These are phyloP conservation scores for Andricus quercusramuli DNA, from an alignment of 2,888 invertebrate genomes.

Conservation along the genomic window DNA sequence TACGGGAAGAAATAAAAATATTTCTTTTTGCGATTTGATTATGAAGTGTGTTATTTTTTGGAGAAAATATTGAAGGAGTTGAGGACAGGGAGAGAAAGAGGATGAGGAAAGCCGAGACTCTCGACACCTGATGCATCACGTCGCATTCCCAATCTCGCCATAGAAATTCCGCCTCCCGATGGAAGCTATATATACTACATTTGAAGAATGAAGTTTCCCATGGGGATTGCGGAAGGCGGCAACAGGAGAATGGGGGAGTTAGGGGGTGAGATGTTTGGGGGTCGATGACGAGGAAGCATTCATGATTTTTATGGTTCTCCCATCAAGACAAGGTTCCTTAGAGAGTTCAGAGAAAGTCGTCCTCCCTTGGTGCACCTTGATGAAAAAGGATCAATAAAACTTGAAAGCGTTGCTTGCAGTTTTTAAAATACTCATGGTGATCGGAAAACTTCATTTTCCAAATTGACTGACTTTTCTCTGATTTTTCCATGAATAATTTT, in stretches of 20 bases:
- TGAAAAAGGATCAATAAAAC: no score
- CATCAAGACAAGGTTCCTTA: slow-evolving; percentile 52
- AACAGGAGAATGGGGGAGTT: slow-evolving; percentile 38
- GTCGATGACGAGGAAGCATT: slow-evolving; percentile 44
- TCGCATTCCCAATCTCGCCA: slow-evolving; percentile 56
- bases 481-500: no score
- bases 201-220: slow-evolving; percentile 52
- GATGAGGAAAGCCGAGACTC: slow-evolving; percentile 26
- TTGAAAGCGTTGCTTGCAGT: no score
- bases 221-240: slow-evolving; percentile 49
- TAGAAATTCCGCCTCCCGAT: slow-evolving; percentile 57
- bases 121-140: slow-evolving; percentile 56
- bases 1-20: no score
- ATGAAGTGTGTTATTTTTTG: neutral
- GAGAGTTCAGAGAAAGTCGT: slow-evolving; percentile 49
- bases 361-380: slow-evolving; percentile 27
- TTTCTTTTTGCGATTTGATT: no score
- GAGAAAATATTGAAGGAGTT: neutral
- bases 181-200: slow-evolving; percentile 43
- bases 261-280: slow-evolving; percentile 26
- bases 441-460: no score
- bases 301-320: slow-evolving; percentile 53
- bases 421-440: no score
- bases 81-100: neutral
- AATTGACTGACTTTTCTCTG: no score